phyloP scores from a whole-genome alignment of 1,140 invertebrate species.

The Propsilocerus akamusi region DNA sequence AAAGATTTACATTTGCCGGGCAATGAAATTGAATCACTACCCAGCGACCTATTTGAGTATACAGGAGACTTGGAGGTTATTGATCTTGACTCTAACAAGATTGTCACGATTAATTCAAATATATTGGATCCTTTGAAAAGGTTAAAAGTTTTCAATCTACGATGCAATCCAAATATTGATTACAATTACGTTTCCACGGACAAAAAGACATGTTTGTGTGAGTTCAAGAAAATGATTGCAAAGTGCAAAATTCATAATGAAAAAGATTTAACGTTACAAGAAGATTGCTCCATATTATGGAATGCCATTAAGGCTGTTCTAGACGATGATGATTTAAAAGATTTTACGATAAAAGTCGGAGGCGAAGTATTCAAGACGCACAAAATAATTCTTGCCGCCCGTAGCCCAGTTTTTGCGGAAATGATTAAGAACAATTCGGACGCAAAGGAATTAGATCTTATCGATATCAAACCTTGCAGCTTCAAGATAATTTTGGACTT shows the following conservation, averaged over 20 bases:
- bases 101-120: background rate
- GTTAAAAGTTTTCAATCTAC: background rate
- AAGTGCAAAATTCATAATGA: background rate
- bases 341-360: background rate
- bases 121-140: background rate
- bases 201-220: background rate
- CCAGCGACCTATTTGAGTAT: background rate
- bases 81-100: background rate
- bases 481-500: background rate
- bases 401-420: background rate
- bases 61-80: background rate
- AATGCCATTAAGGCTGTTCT: background rate
- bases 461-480: background rate
- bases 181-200: background rate
- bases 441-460: background rate
- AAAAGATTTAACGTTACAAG: background rate
- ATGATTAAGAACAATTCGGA: background rate
- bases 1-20: background rate
- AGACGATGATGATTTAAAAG: background rate
- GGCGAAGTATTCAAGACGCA: background rate
- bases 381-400: background rate
- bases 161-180: background rate
- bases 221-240: background rate
- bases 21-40: background rate
- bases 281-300: background rate